Evolutionary conservation across 2,888 invertebrate genomes (phyloP).

Genomic region (Diplazon laetatorius): DNA sequence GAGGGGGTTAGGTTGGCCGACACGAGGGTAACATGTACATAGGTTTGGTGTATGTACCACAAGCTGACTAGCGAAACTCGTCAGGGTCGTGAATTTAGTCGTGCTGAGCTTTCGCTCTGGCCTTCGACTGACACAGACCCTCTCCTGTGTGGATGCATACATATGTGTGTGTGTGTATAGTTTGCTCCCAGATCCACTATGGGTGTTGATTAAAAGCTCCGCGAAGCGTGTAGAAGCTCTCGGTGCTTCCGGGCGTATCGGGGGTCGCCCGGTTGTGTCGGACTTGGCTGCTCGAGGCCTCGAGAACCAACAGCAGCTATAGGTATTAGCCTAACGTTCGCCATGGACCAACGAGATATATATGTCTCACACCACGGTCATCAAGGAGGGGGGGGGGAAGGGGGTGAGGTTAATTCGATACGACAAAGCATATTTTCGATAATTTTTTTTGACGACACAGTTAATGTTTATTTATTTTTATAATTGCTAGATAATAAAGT

Average conservation of each 20-base stretch:
- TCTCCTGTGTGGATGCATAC: too few relatives aligned
- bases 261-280: constrained; percentile 31
- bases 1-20: constrained; percentile 16
- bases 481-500: too few relatives aligned
- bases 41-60: constrained; percentile 1
- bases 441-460: too few relatives aligned
- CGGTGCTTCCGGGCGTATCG: constrained; percentile 40
- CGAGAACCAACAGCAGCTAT: constrained; percentile 22
- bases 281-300: constrained; percentile 22
- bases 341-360: constrained; percentile 2
- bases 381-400: too few relatives aligned
- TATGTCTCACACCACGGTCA: constrained; percentile 17
- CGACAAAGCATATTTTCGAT: too few relatives aligned
- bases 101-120: constrained; percentile 15
- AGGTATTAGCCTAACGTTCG: constrained; percentile 29
- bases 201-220: constrained; percentile 75
- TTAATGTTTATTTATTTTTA: too few relatives aligned
- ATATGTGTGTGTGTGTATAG: background rate
- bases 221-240: constrained; percentile 66
- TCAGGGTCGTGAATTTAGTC: background rate
- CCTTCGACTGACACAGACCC: too few relatives aligned
- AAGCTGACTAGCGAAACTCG: constrained; percentile 7
- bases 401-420: too few relatives aligned
- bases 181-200: constrained; percentile 19
- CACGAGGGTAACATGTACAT: constrained; percentile 12